Percentiles rank a stretch among this genome's conserved stretches.
These are phyloP conservation scores for Formica selysi DNA, from an alignment of 1,140 invertebrate genomes.

Conservation along the genomic window DNA sequence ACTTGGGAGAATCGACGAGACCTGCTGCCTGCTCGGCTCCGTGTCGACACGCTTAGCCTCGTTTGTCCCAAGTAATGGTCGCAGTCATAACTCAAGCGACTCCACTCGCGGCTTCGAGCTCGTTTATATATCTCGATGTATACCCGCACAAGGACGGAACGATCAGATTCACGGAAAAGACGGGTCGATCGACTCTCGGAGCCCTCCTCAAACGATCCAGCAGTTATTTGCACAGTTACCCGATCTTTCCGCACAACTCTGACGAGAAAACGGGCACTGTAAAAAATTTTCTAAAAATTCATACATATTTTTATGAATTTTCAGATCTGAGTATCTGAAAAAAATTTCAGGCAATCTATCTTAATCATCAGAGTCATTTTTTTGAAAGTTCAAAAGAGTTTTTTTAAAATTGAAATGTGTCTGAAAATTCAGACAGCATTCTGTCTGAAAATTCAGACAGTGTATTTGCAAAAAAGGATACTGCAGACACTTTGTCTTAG, in stretches of 20 bases:
- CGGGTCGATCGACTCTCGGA: slow-evolving; percentile 61
- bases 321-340: no score
- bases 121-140: slow-evolving; percentile 32
- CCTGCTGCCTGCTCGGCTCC: slow-evolving; percentile 65
- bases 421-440: no score
- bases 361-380: no score
- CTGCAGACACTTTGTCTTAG: no score
- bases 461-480: no score
- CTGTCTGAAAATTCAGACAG: no score
- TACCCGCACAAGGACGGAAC: slow-evolving; percentile 40
- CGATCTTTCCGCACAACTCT: slow-evolving; percentile 45
- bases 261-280: slow-evolving; percentile 7
- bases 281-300: no score
- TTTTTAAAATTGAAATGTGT: no score
- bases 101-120: slow-evolving; percentile 38
- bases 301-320: no score
- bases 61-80: slow-evolving; percentile 81
- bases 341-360: no score
- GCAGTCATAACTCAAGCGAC: slow-evolving; percentile 79
- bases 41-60: slow-evolving; percentile 83
- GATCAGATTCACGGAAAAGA: slow-evolving; percentile 77
- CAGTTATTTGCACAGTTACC: slow-evolving; percentile 17
- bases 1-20: slow-evolving; percentile 74
- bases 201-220: neutral
- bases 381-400: no score